Base-by-base conservation (phyloP, 2,888 invertebrate genomes). In the Hydraecia micacea region DNA sequence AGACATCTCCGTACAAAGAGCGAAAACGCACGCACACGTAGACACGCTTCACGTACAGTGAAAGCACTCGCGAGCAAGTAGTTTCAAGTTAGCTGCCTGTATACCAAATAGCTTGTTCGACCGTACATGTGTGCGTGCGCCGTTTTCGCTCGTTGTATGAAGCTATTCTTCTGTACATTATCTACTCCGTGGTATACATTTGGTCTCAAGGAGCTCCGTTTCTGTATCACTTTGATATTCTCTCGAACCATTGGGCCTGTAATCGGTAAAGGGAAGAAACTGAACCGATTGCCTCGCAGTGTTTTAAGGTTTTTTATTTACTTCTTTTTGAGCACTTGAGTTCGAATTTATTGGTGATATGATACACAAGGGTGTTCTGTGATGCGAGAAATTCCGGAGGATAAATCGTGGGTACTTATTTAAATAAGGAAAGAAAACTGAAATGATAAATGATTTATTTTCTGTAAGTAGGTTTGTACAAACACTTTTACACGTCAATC, bases 201-300 rank as follows among this genome's bases (percentile, higher is more conserved):
- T 60, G 66, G 86, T 74, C 73, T 67, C 49, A 78, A 81, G 84
- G 69, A 75, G 73, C 52, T 74, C 49, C 52, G 60, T 79, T 46
- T 73, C 71, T 60, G 73, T 49, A 72, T 77, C 75, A 63, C 89
- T 89, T 88, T 88, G 88, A 88, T 88, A 85, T 75, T 74, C 81
- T 81, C 79, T 71, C 88, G 73, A 80, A 28, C 72, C 88, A 88
- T 71, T 88, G 83, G 65, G 18, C 75, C 58, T 58, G 70, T 88
- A 86, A 88, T 88, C 86, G 85, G 71, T 67, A 82, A 87, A 89
- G 82, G 83, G 71, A 73, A 75, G 77, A 66, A 73, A 72, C 67
- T 67, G 62, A 52, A 63, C 71, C 65, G 73, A 73, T 75, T 75
- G 74, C 78, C 71, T 74, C 58, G 55, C 52, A 70, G n/a, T 86